These are phyloP conservation scores for Smutsia gigantea DNA, from an alignment of 2,797 vertebrate species.

Conservation along the genomic window DNA sequence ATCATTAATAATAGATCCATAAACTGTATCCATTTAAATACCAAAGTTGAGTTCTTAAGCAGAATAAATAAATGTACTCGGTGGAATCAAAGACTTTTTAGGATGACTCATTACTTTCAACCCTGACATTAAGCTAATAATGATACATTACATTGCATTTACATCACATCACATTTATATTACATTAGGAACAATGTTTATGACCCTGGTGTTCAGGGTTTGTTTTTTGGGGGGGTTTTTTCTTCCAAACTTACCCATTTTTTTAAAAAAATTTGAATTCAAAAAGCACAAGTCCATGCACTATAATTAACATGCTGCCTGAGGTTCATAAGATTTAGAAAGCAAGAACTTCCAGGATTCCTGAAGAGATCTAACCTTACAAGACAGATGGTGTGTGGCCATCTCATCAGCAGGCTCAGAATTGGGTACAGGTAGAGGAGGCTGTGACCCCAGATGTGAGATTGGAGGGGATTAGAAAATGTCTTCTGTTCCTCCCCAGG, in stretches of 20 bases:
- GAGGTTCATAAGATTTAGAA: constrained; percentile 52
- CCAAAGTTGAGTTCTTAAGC: constrained; percentile 76
- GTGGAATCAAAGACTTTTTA: constrained; percentile 73
- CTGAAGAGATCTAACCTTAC: constrained; percentile 1
- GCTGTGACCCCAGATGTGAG: constrained; percentile 39
- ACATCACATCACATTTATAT: constrained; percentile 53
- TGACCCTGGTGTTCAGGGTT: constrained; percentile 33
- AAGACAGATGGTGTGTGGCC: constrained; percentile 52
- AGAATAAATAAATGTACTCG: constrained; percentile 76
- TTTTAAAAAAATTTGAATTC: constrained; percentile 27
- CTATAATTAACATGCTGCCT: constrained; percentile 65
- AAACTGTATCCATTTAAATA: constrained; percentile 81
- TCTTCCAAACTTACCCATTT: constrained; percentile 34
- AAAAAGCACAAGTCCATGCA: constrained; percentile 54
- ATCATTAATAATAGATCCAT: constrained; percentile 84
- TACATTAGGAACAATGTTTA: constrained; percentile 60
- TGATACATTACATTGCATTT: constrained; percentile 61
- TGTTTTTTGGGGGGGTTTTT: neutral
- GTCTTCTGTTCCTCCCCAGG: neutral
- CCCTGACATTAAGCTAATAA: constrained; percentile 68
- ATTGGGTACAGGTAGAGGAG: neutral
- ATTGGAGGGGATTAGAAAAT: neutral
- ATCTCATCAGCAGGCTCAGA: constrained; percentile 45
- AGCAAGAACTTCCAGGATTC: constrained; percentile 57
- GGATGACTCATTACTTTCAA: constrained; percentile 73